Conservation (phyloP, 1,140 invertebrate genomes). For the Drosophila neocordata region DNA sequence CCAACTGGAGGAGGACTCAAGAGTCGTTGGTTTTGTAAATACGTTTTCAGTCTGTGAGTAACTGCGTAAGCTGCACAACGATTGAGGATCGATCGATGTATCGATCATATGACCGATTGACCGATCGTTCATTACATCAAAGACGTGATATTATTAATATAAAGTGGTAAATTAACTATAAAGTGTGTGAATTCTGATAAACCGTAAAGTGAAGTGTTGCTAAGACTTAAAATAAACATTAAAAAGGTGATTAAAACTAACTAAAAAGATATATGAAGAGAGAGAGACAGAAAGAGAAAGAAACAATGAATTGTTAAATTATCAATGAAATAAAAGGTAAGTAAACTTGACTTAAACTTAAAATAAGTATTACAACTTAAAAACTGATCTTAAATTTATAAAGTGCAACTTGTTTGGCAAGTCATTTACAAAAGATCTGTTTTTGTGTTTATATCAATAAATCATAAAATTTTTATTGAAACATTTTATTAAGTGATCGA, state of each 20-base stretch:
- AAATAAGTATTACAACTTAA: not conserved
- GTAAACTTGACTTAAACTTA: constrained; percentile 5
- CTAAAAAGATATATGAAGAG: not conserved
- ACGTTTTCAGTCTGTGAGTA: constrained; percentile 72
- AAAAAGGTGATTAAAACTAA: not conserved
- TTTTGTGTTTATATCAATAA: no score
- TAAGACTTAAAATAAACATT: constrained; percentile 29
- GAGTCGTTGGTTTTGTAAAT: constrained; percentile 35
- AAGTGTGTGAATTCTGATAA: constrained; percentile 26
- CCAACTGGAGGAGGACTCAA: constrained; percentile 27
- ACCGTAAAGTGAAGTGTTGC: constrained; percentile 26
- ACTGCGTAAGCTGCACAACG: constrained; percentile 71
- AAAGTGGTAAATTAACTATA: constrained; percentile 27
- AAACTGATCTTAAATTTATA: no score
- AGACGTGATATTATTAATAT: constrained; percentile 41
- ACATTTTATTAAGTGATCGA: no score
- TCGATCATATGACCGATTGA: constrained; percentile 20
- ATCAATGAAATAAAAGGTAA: constrained; percentile 19
- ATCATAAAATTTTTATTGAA: no score
- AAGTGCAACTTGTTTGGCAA: no score
- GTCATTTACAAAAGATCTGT: no score
- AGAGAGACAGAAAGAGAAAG: not conserved
- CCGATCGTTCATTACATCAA: constrained; percentile 21
- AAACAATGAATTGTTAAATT: not conserved
- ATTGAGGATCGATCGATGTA: constrained; percentile 36